Base-by-base conservation (phyloP, 2,888 invertebrate species). In the Troglohyphantes excavatus region DNA sequence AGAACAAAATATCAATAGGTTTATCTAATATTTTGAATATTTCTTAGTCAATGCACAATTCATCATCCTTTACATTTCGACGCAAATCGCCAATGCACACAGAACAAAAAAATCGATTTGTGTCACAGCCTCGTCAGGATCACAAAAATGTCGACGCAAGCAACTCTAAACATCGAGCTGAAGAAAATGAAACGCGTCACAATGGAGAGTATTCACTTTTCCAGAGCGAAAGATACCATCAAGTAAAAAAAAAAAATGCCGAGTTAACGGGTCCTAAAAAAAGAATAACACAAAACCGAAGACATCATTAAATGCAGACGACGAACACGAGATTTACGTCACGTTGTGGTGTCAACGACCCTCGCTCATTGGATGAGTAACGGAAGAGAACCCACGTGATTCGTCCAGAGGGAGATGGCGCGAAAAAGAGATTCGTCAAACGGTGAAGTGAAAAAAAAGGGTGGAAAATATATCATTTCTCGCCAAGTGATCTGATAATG, bases 271-370 rank as follows among this genome's bases (percentile, higher is more conserved):
- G 53, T 9, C 13, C 17, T 6, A 63, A 43, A 65, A 29, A 53
- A 53, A 67, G n/a, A 46, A 29, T 53, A 67, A 59, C 68, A 81
- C 67, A 67, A 79, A 67, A 65, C 67, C 65, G 27, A 29, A 19
- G 61, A 59, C 81, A 53, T 68, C 33, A 68, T 81, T 67, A 82
- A 82, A 72, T 5, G 53, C 59, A 82, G 70, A 72, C 72, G 73
- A 73, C 73, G 72, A 29, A 21, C 61, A 72, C 82, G 82, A 82
- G 83, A 83, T 83, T 73, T 83, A 73, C 83, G 83, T 83, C 83
- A 83, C 83, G 73, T 83, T 61, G 26, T 11, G 27, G 61, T 83
- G 83, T 83, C 83, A 83, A 83, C 83, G 83, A 83, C 83, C 83
- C 17, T 39, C 73, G 46, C 19, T 65, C 63, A 65, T 83, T 83